Base-by-base conservation (phyloP, 2,888 invertebrate species). In the Cryptocephalus moraei region DNA sequence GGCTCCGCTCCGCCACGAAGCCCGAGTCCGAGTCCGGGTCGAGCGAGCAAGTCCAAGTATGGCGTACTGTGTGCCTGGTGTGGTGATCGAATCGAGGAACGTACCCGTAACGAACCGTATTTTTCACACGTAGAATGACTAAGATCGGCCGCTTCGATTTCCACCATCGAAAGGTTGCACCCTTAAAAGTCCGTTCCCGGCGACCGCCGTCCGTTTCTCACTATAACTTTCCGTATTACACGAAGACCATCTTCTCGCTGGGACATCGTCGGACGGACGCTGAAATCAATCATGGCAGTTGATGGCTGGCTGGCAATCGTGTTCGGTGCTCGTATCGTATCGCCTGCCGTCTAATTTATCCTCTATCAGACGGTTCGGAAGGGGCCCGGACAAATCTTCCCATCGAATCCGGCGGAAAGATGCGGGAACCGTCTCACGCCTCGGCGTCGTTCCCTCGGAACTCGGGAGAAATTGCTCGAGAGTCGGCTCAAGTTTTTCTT, bases 251-350 rank as follows among this genome's bases (percentile, higher is more conserved):
- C 62, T 22, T 55, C 62, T 22, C 22, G 56, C 56, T 55, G 55
- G 56, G 59, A 60, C 62, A 60, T 56, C 56, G 53, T 55, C 58
- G 58, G 58, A 65, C 62, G 64, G 69, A 70, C 71, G 71, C 71
- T 69, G 57, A 62, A 69, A 71, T 69, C 70, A 68, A 71, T 72
- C 70, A 72, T 72, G 72, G 71, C 71, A 69, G 60, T 55, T 58
- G 52, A n/a, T 45, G n/a, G n/a, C n/a, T n/a, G n/a, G n/a, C n/a
- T n/a, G n/a, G n/a, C n/a, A n/a, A n/a, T 22, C 22, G 22, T 22
- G 22, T 22, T 22, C 44, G 43, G 66, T 73, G 0, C 64, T 88
- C 36, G 46, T 43, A 22, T 88, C 36, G 46, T 43, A 22, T 12
- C 42, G 39, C 41, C 36, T 31, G 31, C 22, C 41, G 43, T 42